phyloP scores from a whole-genome alignment of 2,888 invertebrate species.

The Lutraria lutraria region DNA sequence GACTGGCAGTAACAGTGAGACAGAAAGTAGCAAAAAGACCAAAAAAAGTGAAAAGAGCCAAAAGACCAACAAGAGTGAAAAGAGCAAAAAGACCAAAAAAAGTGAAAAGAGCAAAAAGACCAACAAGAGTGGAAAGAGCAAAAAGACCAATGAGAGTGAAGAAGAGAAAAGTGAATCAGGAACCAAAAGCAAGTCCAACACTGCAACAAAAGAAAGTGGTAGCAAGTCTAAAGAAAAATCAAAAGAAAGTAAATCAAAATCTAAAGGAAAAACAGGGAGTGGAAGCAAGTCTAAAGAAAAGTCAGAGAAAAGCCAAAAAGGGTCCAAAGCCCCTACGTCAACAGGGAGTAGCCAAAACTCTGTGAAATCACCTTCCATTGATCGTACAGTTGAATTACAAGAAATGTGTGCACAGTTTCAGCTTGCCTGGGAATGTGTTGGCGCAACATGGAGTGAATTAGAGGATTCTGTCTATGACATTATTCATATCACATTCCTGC shows the following conservation, averaged over 20 bases:
- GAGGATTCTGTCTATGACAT: not conserved
- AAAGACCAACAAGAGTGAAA: not conserved
- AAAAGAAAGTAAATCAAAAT: not conserved
- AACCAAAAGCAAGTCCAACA: too few relatives aligned
- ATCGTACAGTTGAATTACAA: constrained; percentile 11
- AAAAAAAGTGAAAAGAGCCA: constrained; percentile 3
- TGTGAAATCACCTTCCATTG: not conserved
- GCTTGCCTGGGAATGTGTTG: constrained; percentile 46
- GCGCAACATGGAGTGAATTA: constrained; percentile 31
- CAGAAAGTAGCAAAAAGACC: not conserved
- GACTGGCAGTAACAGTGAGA: not conserved
- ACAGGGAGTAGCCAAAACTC: not conserved
- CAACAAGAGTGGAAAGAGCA: not conserved
- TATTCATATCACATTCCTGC: constrained; percentile 24
- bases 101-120: not conserved
- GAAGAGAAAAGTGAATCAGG: not conserved
- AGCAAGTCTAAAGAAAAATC: not conserved
- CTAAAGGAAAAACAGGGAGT: not conserved
- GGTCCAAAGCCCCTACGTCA: not conserved
- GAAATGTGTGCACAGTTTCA: constrained; percentile 45
- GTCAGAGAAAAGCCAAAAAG: not conserved
- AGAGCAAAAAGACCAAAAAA: not conserved
- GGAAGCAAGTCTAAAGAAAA: not conserved
- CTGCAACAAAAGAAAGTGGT: not conserved
- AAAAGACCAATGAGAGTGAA: constrained; percentile 5